These are phyloP conservation scores for Phocides pigmalion DNA, from an alignment of 1,140 invertebrate species.

Conservation along the genomic window DNA sequence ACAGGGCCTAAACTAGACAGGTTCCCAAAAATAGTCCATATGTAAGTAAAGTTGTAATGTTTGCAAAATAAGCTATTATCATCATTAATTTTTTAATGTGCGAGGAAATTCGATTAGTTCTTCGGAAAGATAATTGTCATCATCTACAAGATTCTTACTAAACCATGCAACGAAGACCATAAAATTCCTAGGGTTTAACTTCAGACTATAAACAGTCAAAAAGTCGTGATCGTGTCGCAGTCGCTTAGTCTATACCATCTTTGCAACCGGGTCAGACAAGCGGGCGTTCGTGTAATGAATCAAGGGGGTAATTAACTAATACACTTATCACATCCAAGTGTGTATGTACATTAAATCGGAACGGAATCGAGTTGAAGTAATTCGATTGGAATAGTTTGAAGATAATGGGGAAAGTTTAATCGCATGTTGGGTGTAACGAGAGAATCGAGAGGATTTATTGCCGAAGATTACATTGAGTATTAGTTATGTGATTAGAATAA, in stretches of 20 bases:
- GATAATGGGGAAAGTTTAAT: slow-evolving; percentile 39
- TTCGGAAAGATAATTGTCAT: too few species aligned
- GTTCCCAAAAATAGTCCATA: too few species aligned
- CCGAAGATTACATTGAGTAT: slow-evolving; percentile 16
- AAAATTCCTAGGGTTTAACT: too few species aligned
- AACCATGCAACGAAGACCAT: too few species aligned
- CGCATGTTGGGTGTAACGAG: slow-evolving; percentile 25
- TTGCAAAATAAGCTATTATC: too few species aligned
- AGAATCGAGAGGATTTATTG: slow-evolving; percentile 20
- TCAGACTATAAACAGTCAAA: not conserved
- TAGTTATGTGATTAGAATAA: not conserved
- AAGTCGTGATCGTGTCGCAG: not conserved
- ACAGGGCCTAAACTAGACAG: too few species aligned
- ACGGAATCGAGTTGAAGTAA: slow-evolving; percentile 39
- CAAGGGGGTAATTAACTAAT: slow-evolving; percentile 68
- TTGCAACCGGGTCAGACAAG: slow-evolving; percentile 39
- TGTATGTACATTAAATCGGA: slow-evolving; percentile 51
- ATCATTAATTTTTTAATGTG: too few species aligned
- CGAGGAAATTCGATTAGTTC: too few species aligned
- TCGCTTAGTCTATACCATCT: not conserved
- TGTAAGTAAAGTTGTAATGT: too few species aligned
- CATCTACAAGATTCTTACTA: too few species aligned
- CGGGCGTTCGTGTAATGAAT: slow-evolving; percentile 58
- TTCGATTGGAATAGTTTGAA: slow-evolving; percentile 33
- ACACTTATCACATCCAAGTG: slow-evolving; percentile 58